These are phyloP conservation scores for Apamea crenata DNA, from an alignment of 2,888 invertebrate species.

Conservation along the genomic window DNA sequence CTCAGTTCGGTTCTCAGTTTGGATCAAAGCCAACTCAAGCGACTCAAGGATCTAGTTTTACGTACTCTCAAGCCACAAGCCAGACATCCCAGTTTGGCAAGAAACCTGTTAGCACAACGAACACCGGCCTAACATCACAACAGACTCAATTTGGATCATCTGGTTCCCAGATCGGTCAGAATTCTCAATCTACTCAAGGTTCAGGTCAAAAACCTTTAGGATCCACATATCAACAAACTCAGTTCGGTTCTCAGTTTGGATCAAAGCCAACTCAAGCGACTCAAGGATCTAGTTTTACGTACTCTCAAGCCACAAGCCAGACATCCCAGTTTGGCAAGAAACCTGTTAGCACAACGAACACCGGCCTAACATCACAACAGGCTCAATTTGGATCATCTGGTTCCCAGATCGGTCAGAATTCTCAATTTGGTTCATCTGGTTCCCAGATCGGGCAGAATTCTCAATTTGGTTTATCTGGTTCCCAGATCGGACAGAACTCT, in stretches of 20 bases:
- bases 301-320: slow-evolving; percentile 16
- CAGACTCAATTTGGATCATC: background rate
- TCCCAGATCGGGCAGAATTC: slow-evolving; percentile 15
- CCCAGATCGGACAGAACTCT: background rate
- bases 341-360: slow-evolving; percentile 19
- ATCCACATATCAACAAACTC: slow-evolving; percentile 19
- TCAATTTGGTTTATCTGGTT: background rate
- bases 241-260: slow-evolving; percentile 14
- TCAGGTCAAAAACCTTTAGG: slow-evolving; percentile 22
- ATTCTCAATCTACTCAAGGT: background rate
- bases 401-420: slow-evolving; percentile 14
- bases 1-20: slow-evolving; percentile 12
- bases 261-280: slow-evolving; percentile 16
- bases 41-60: slow-evolving; percentile 31
- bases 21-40: slow-evolving; percentile 19
- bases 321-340: slow-evolving; percentile 34
- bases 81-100: slow-evolving; percentile 32
- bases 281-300: slow-evolving; percentile 33
- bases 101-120: slow-evolving; percentile 23
- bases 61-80: slow-evolving; percentile 11
- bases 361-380: slow-evolving; percentile 40
- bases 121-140: slow-evolving; percentile 40
- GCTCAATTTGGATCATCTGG: slow-evolving; percentile 1
- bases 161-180: slow-evolving; percentile 7
- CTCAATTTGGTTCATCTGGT: slow-evolving; percentile 9